These are phyloP conservation scores for Puma concolor DNA, from an alignment of 2,113 vertebrate species.

Conservation along the genomic window DNA sequence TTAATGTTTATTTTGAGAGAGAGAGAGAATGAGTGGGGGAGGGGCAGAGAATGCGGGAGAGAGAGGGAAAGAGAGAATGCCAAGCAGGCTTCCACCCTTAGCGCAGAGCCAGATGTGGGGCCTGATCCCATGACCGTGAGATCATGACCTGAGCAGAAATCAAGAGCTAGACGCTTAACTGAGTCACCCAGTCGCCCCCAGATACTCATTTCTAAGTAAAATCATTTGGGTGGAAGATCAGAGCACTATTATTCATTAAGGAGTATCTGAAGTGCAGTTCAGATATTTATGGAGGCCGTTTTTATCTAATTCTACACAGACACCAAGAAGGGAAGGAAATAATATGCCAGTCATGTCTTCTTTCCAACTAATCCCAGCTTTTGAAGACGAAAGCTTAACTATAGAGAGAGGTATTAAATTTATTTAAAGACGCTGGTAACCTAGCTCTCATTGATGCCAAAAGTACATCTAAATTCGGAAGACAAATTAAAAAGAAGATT, in stretches of 20 bases:
- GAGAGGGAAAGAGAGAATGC: no score
- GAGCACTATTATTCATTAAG: not conserved
- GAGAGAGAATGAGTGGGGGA: no score
- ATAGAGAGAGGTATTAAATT: conserved; percentile 61
- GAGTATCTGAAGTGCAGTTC: not conserved
- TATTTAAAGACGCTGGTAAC: conserved; percentile 77
- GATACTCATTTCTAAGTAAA: not conserved
- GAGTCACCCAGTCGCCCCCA: no score
- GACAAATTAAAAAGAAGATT: not conserved
- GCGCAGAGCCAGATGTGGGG: no score
- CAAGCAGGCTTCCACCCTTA: no score
- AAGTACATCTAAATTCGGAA: conserved; percentile 14
- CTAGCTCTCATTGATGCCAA: conserved; percentile 49
- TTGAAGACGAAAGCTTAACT: conserved; percentile 43
- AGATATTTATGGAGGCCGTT: not conserved
- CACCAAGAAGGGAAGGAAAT: conserved; percentile 54
- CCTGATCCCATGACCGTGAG: no score
- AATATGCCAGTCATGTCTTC: conserved; percentile 46
- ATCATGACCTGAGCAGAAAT: no score
- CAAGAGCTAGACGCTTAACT: no score
- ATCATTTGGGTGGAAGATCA: not conserved
- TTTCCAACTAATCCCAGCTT: conserved; percentile 68
- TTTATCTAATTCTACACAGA: conserved; percentile 33
- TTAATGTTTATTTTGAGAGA: no score
- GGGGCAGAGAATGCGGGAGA: no score